These are phyloP conservation scores for Lepidocolaptes lacrymiger DNA, from an alignment of 2,797 vertebrate genomes.

Conservation along the genomic window DNA sequence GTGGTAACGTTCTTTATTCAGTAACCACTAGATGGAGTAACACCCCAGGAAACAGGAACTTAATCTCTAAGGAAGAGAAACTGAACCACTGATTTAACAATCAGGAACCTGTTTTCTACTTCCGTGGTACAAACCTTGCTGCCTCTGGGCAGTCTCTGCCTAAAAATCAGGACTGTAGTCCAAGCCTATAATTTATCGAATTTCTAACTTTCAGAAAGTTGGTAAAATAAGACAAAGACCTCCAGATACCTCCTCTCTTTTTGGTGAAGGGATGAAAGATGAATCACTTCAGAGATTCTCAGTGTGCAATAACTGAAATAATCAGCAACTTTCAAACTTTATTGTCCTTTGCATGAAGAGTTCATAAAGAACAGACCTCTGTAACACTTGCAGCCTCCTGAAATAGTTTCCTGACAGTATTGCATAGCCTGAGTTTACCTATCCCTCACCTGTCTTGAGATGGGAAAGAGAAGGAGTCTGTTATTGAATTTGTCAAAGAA, in stretches of 20 bases:
- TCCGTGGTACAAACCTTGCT: not conserved
- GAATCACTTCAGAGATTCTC: not conserved
- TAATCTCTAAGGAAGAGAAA: not conserved
- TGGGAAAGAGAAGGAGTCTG: not conserved
- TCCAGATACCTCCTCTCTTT: not conserved
- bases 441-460: not conserved
- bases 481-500: not conserved
- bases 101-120: not conserved
- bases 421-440: not conserved
- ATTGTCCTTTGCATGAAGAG: not conserved
- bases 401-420: not conserved
- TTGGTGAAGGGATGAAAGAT: not conserved
- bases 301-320: not conserved
- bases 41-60: not conserved
- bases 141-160: not conserved
- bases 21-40: not conserved
- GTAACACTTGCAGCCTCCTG: not conserved
- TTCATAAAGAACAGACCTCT: not conserved
- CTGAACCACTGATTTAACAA: not conserved
- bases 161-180: not conserved
- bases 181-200: not conserved
- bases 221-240: not conserved
- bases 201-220: not conserved
- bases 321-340: not conserved
- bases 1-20: fast-evolving